Evolutionary conservation across 2,888 invertebrate genomes (phyloP).

Genomic region (Gryllus longicercus): DNA sequence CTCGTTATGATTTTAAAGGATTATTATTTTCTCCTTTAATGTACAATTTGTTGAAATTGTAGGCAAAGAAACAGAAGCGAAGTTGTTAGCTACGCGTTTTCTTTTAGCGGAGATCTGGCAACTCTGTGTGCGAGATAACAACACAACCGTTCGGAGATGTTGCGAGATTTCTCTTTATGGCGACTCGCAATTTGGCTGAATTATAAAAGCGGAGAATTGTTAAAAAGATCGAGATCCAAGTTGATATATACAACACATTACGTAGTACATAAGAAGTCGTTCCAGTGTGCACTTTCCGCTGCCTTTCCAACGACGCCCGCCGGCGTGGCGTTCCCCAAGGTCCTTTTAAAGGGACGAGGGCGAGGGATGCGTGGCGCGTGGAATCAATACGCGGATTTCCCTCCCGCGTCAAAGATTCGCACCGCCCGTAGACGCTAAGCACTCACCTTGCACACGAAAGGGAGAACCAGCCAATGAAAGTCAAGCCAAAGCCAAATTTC

Average conservation of each 20-base stretch:
- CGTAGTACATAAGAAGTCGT: neutral
- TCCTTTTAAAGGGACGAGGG: too few relatives aligned
- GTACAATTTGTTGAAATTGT: conserved; percentile 7
- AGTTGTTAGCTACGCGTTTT: neutral
- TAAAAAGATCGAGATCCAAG: neutral
- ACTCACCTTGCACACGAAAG: too few relatives aligned
- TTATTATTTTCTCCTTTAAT: conserved; percentile 17
- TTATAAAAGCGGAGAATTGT: neutral
- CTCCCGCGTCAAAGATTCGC: too few relatives aligned
- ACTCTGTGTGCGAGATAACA: neutral
- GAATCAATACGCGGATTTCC: too few relatives aligned
- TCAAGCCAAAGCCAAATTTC: too few relatives aligned
- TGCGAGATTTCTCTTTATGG: conserved; percentile 4
- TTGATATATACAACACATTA: neutral
- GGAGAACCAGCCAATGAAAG: too few relatives aligned
- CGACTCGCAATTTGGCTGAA: conserved; percentile 6
- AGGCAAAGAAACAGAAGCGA: neutral
- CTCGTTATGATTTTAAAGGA: neutral
- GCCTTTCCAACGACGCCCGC: too few relatives aligned
- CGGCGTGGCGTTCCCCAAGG: too few relatives aligned
- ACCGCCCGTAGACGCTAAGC: too few relatives aligned
- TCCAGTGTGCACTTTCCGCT: too few relatives aligned
- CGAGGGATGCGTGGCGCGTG: too few relatives aligned
- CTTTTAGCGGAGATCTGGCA: neutral
- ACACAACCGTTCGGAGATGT: conserved; percentile 6